Evolutionary conservation across 2,888 invertebrate genomes (phyloP).

Genomic region (Nysson spinosus): DNA sequence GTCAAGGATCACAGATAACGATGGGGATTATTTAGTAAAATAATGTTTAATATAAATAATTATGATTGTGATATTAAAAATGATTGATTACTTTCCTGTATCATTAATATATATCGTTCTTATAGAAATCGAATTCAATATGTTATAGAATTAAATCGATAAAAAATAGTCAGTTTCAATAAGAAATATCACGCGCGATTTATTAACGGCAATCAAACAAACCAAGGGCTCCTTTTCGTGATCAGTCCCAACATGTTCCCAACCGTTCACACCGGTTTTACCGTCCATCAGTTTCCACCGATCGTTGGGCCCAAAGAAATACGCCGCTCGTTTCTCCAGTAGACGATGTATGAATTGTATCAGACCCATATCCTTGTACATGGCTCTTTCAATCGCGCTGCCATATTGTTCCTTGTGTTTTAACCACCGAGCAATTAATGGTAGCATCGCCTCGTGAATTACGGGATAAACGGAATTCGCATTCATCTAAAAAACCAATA

Average conservation of each 20-base stretch:
- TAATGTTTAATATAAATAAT: too few relatives aligned
- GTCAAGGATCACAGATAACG: too few relatives aligned
- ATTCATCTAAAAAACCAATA: constrained; percentile 58
- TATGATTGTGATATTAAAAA: too few relatives aligned
- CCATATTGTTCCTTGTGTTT: constrained; percentile 80
- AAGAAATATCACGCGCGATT: background rate
- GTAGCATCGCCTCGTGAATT: constrained; percentile 83
- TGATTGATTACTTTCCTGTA: too few relatives aligned
- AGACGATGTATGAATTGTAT: constrained; percentile 80
- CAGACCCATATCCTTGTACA: constrained; percentile 81
- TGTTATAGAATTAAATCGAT: too few relatives aligned
- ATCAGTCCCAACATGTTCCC: constrained; percentile 81
- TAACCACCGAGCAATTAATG: constrained; percentile 82
- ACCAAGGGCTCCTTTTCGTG: constrained; percentile 79
- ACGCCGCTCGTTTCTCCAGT: constrained; percentile 80
- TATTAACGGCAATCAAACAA: constrained; percentile 4
- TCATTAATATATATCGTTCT: too few relatives aligned
- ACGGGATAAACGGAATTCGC: constrained; percentile 82
- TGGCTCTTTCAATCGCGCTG: constrained; percentile 78
- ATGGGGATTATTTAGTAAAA: too few relatives aligned
- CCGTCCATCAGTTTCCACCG: constrained; percentile 79
- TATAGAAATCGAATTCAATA: too few relatives aligned
- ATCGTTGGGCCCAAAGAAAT: constrained; percentile 79
- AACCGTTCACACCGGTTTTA: constrained; percentile 78
- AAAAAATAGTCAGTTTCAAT: background rate